Evolutionary conservation across 1,140 invertebrate species (phyloP).

Genomic region (Leptopilina boulardi): DNA sequence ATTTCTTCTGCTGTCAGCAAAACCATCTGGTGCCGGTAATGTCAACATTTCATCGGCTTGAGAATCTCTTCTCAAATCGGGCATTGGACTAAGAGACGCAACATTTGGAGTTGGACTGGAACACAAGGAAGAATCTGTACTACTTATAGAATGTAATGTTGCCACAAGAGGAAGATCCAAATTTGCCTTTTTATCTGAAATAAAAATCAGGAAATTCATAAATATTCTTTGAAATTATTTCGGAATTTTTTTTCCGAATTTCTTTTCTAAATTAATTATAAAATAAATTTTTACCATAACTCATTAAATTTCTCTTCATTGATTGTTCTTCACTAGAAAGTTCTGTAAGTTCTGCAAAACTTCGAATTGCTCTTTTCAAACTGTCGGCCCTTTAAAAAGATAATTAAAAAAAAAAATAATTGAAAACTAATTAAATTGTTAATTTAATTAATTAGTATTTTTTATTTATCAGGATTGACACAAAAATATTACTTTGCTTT

Average conservation of each 20-base stretch:
- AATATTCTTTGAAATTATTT: constrained; percentile 24
- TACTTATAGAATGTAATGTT: constrained; percentile 69
- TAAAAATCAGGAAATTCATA: constrained; percentile 31
- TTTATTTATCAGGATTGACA: too few species aligned
- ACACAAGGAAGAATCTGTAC: constrained; percentile 78
- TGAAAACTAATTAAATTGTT: constrained; percentile 11
- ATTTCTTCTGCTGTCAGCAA: constrained; percentile 83
- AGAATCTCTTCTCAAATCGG: constrained; percentile 82
- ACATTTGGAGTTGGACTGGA: constrained; percentile 80
- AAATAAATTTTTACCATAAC: constrained; percentile 36
- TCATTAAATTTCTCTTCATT: constrained; percentile 48
- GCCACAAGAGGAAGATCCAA: constrained; percentile 60
- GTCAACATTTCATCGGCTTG: constrained; percentile 78
- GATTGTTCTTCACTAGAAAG: constrained; percentile 79
- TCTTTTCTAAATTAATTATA: neutral
- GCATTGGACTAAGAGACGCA: constrained; percentile 81
- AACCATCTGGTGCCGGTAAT: constrained; percentile 84
- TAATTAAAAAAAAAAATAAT: constrained; percentile 35
- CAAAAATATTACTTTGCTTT: too few species aligned
- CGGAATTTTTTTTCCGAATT: neutral
- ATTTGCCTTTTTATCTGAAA: constrained; percentile 58
- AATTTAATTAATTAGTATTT: too few species aligned
- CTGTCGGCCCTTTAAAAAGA: constrained; percentile 81
- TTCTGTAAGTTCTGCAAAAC: constrained; percentile 89
- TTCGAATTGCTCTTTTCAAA: constrained; percentile 90